Evolutionary conservation across 2,113 vertebrate species (phyloP).

Genomic region (Lamprotornis superbus): DNA sequence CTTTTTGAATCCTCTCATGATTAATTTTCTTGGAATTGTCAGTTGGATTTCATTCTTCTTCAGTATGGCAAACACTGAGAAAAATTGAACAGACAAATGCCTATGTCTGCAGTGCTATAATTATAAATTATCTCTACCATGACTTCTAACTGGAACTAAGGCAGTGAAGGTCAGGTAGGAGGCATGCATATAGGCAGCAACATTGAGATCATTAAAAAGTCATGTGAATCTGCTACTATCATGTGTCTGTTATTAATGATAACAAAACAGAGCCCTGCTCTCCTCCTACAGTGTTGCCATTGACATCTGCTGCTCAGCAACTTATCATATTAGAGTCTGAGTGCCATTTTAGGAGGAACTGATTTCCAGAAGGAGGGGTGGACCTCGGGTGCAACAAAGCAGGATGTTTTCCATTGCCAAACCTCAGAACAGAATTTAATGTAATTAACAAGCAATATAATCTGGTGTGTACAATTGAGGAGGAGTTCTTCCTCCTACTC

Average conservation of each 20-base stretch:
- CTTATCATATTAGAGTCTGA: not conserved
- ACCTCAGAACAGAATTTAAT: not conserved
- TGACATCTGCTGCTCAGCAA: slow-evolving; percentile 10
- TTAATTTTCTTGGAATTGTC: not conserved
- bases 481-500: not conserved
- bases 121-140: not conserved
- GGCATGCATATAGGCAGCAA: not conserved
- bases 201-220: not conserved
- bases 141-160: not conserved
- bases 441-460: not conserved
- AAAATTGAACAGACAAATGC: not conserved
- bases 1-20: not conserved
- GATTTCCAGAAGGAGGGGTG: slow-evolving; percentile 14
- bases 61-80: not conserved
- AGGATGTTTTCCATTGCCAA: not conserved
- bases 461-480: not conserved
- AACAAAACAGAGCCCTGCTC: not conserved
- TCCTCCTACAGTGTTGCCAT: not conserved
- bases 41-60: not conserved
- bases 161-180: not conserved
- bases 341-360: not conserved
- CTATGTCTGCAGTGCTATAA: not conserved
- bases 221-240: not conserved
- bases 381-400: not conserved
- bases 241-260: not conserved